Evolutionary conservation across 2,888 invertebrate species (phyloP), one percentile per base, ranked within the genome.

Genomic region (Adineta ricciae): DNA sequence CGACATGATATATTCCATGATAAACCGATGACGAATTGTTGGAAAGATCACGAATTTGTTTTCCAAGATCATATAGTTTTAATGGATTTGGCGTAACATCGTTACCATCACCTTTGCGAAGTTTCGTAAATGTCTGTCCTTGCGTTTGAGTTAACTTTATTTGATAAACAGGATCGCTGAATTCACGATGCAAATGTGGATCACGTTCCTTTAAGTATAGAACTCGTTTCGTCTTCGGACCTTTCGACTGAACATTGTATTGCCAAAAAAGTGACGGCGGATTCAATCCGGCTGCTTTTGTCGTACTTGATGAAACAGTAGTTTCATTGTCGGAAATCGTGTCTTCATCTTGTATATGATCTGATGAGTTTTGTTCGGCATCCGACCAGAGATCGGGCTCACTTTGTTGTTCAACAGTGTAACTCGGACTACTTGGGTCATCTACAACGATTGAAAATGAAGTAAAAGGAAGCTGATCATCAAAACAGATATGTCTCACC

Each of bases 231-330:
- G 97, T 96, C 91, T 98, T 96, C 9, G 97, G 96, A 2, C 98
- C 97, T 91, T 98, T 96, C 1, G 97, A 95, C 91, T 97, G 97
- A 0, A 97, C 96, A 92, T 98, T 98, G 91, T 98, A 98, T 90
- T 97, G 97, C 97, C 98, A 98, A 90, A 98, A 97, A 41, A 78
- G 41, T 24, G 78, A 78, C 24, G 38, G n/a, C 41, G 24, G 7
- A 41, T 78, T 24, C 41, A n/a, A 2, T 24, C 24, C 41, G 14
- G 78, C 11, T 41, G 41, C 7, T 41, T 41, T 78, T 78, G 38
- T 38, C 24, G 24, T 7, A 19, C 3, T 3, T 41, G 78, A 1
- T 41, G 78, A 78, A 32, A 36, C 32, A 41, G 8, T 78, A 41
- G 78, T n/a, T 38, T 78, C 78, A 41, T 38, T 41, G n/a, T 78